Base-by-base conservation (phyloP, 2,113 vertebrate species). In the Lepisosteus osseus region DNA sequence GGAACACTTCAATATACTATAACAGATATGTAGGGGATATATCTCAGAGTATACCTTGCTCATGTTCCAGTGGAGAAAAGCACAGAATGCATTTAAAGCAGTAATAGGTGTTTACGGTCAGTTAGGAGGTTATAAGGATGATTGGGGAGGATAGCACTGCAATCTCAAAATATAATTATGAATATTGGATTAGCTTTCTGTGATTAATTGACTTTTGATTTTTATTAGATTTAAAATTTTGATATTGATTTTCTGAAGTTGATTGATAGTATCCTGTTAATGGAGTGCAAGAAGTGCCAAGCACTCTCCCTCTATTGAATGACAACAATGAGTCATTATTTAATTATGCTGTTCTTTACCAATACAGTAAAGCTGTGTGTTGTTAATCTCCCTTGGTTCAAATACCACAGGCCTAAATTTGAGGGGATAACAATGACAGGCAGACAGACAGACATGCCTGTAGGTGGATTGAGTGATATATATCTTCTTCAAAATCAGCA, bases 221-320 rank as follows among this genome's bases (percentile, higher is more conserved):
- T 64, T 64, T 64, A 64, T 64, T 59, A 59, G 56, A 59, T 59
- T 59, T 42, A 6, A 64, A 64, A 64, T 64, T 15, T 64, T 41
- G 62, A 64, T 64, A 40, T 64, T 64, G 62, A 64, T 64, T 64
- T 64, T 64, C 5, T 15, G 17, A 65, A 65, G 62, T 11, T 65
- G 62, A 3, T 65, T 65, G 17, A 65, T 65, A 43, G 41, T 12
- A 6, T 65, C 62, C 62, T 11, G 8, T 65, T 65, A 65, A 65
- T 6, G 62, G 29, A 65, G n/a, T 65, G 29, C 62, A 17, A 8
- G 17, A 41, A 65, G 62, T 65, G 62, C 5, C 6, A 7, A 15
- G 29, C 41, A 2, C 17, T 65, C 62, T 41, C n/a, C 29, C 41
- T 65, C 41, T 43, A 65, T 41, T 65, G 62, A 65, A 11, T 65